These are phyloP conservation scores for Zaprionus bogoriensis DNA, from an alignment of 2,888 invertebrate genomes.

Conservation along the genomic window DNA sequence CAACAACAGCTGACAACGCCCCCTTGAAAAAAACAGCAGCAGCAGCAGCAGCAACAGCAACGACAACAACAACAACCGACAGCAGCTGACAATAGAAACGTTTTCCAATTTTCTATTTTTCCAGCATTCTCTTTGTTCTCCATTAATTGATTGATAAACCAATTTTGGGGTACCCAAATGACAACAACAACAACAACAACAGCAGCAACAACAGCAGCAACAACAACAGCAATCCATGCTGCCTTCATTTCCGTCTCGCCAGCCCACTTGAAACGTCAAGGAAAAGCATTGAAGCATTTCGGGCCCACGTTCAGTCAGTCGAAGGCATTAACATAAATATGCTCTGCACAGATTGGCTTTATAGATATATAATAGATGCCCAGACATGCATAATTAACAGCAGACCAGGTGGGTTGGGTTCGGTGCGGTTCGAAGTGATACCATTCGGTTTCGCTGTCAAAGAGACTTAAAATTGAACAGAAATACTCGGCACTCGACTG, in stretches of 20 bases:
- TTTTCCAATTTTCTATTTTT: conserved; percentile 1
- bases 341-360: conserved; percentile 54
- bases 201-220: neutral
- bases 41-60: conserved; percentile 2
- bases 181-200: conserved; percentile 6
- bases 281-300: conserved; percentile 48
- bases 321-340: conserved; percentile 64
- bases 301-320: conserved; percentile 31
- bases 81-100: neutral
- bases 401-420: conserved; percentile 44
- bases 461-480: too few relatives aligned
- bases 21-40: conserved; percentile 30
- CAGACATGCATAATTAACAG: conserved; percentile 53
- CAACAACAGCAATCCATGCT: neutral
- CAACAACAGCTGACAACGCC: conserved; percentile 50
- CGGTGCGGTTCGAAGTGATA: neutral
- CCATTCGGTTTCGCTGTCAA: too few relatives aligned
- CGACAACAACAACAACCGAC: conserved; percentile 15
- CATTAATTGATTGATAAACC: conserved; percentile 66
- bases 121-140: conserved; percentile 9
- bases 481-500: too few relatives aligned
- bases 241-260: conserved; percentile 42
- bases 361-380: conserved; percentile 41
- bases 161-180: conserved; percentile 39
- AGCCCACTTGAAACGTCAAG: conserved; percentile 33